Evolutionary conservation across 2,888 invertebrate genomes (phyloP).

Genomic region (Pteria penguin): DNA sequence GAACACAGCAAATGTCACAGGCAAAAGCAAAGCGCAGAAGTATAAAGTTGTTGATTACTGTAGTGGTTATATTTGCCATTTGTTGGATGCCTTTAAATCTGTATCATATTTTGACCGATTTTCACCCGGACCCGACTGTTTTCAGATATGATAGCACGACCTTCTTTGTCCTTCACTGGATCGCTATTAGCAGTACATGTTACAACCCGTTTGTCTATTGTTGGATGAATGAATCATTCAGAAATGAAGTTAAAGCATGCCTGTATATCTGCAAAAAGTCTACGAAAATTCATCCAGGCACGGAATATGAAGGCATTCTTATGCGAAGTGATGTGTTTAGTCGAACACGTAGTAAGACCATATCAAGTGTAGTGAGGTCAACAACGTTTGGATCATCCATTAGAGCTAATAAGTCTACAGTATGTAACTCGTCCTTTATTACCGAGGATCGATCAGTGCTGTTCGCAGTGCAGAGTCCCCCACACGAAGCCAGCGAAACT

Average conservation of each 20-base stretch:
- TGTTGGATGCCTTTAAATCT: slow-evolving; percentile 82
- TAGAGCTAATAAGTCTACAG: background rate
- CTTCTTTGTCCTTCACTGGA: slow-evolving; percentile 80
- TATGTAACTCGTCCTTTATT: background rate
- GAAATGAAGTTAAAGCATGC: slow-evolving; percentile 74
- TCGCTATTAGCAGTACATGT: slow-evolving; percentile 81
- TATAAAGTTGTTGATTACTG: slow-evolving; percentile 81
- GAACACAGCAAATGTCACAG: slow-evolving; percentile 78
- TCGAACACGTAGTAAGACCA: slow-evolving; percentile 30
- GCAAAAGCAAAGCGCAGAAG: slow-evolving; percentile 79
- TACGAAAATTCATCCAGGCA: slow-evolving; percentile 52
- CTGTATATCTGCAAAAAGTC: slow-evolving; percentile 69
- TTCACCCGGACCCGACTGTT: slow-evolving; percentile 71
- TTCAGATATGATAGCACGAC: slow-evolving; percentile 77
- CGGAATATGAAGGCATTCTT: slow-evolving; percentile 54
- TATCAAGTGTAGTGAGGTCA: slow-evolving; percentile 31
- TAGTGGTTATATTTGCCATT: slow-evolving; percentile 80
- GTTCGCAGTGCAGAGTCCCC: background rate
- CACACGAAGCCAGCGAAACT: no score
- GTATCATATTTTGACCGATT: slow-evolving; percentile 80
- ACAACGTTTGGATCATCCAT: slow-evolving; percentile 36
- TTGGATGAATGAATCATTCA: slow-evolving; percentile 81
- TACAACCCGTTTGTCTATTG: slow-evolving; percentile 82
- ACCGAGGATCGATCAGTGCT: background rate
- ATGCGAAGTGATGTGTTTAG: slow-evolving; percentile 50